A percentile compares a stretch with the other conserved stretches of the same genome.
Conservation (phyloP, 2,888 invertebrate genomes). For the Luperina testacea region DNA sequence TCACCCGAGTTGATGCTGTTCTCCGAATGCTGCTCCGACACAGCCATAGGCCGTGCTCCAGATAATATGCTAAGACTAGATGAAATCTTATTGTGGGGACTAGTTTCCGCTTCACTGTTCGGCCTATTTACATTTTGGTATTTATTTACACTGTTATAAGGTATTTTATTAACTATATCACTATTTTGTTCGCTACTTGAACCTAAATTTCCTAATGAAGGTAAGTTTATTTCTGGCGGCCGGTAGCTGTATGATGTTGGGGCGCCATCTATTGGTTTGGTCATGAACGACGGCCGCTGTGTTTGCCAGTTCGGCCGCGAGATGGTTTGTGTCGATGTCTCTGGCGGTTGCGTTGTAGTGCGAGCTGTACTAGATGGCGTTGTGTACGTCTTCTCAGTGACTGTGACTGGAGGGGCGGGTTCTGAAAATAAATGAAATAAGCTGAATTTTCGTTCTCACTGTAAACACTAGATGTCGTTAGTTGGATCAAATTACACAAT, state of each 20-base stretch:
- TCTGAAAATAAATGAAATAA: slow-evolving; percentile 73
- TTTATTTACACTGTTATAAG: slow-evolving; percentile 90
- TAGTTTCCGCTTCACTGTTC: slow-evolving; percentile 86
- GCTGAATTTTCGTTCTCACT: background rate
- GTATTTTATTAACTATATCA: slow-evolving; percentile 90
- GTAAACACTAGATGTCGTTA: slow-evolving; percentile 29
- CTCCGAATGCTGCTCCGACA: slow-evolving; percentile 86
- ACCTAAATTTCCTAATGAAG: slow-evolving; percentile 86
- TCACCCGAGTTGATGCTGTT: slow-evolving; percentile 87
- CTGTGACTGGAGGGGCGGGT: slow-evolving; percentile 76
- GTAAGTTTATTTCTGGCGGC: slow-evolving; percentile 87
- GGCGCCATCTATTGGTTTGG: slow-evolving; percentile 89
- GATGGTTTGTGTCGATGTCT: slow-evolving; percentile 79
- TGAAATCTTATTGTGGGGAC: slow-evolving; percentile 90
- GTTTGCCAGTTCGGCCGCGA: slow-evolving; percentile 83
- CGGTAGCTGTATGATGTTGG: slow-evolving; percentile 84
- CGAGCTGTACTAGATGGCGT: slow-evolving; percentile 81
- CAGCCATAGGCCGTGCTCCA: slow-evolving; percentile 88
- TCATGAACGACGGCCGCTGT: slow-evolving; percentile 88
- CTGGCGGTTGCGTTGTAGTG: slow-evolving; percentile 74
- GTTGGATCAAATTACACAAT: background rate
- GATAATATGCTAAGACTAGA: slow-evolving; percentile 89
- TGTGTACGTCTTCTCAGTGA: slow-evolving; percentile 82
- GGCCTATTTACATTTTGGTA: slow-evolving; percentile 90
- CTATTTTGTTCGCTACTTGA: slow-evolving; percentile 89